Base-by-base conservation (phyloP, 2,113 vertebrate species). In the Notothenia coriiceps region DNA sequence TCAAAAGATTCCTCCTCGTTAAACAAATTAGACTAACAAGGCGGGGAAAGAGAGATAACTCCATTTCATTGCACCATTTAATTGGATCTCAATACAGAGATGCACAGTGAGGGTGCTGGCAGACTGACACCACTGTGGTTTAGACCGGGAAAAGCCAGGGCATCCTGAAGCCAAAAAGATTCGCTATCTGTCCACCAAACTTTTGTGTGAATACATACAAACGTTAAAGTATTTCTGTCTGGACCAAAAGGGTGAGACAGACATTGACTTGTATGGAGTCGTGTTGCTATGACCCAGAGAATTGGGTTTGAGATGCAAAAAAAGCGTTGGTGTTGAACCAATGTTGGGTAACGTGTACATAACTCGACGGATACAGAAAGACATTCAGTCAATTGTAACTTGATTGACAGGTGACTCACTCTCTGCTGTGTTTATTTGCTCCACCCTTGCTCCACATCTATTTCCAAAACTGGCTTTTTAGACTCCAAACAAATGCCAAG, bases 11-110 rank as follows among this genome's bases (percentile, higher is more conserved):
- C 55, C 54, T 74, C 72, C 70, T 84, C 20, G 22, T 89, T 87
- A 81, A 89, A 90, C 85, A 87, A 86, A 85, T 94, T 86, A 86
- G 49, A 29, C 63, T 89, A 89, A 93, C 60, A 54, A 87, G 77
- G 77, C 17, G 4, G 15, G 68, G 76, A 87, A 81, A 86, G 43
- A 62, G 59, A 87, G 74, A 89, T 81, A 71, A 44, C 54, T 75
- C 63, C 35, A 66, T 65, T 74, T 79, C 81, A 35, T 35, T 35
- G 35, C 35, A 6, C 5, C 4, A 35, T 35, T 35, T 35, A 25
- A 84, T 74, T 90, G 71, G 83, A 77, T 78, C 74, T 70, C 51
- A 47, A 49, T 74, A 63, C 74, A 54, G 79, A 73, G 74, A 79
- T 62, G 67, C 70, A 50, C 59, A 12, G 83, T 14, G 49, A 77